A percentile compares a stretch with the other conserved stretches of the same genome.
These are phyloP conservation scores for Hypselothyrea guttata DNA, from an alignment of 2,888 invertebrate genomes.

Conservation along the genomic window DNA sequence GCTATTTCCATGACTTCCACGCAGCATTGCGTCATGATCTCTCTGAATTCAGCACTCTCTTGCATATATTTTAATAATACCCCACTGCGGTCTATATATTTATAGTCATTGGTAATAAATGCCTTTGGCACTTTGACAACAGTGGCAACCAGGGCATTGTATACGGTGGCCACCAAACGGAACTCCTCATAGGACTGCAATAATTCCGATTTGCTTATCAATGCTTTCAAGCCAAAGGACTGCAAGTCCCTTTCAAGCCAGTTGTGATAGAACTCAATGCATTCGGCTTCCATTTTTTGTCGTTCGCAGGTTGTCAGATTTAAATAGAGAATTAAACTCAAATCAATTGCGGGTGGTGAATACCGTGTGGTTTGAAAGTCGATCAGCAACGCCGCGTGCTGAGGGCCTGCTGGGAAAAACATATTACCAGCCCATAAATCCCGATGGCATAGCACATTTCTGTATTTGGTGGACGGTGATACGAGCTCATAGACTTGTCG, in stretches of 20 bases:
- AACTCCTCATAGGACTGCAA: slow-evolving; percentile 69
- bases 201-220: slow-evolving; percentile 51
- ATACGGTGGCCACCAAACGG: slow-evolving; percentile 64
- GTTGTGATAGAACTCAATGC: slow-evolving; percentile 67
- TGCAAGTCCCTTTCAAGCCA: slow-evolving; percentile 68
- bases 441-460: slow-evolving; percentile 83
- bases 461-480: slow-evolving; percentile 75
- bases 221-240: slow-evolving; percentile 56
- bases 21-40: slow-evolving; percentile 46
- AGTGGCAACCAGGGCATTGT: slow-evolving; percentile 63
- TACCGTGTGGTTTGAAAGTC: slow-evolving; percentile 81
- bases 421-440: slow-evolving; percentile 81
- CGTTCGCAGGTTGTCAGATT: slow-evolving; percentile 54
- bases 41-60: slow-evolving; percentile 39
- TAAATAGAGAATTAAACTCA: slow-evolving; percentile 74
- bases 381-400: slow-evolving; percentile 65
- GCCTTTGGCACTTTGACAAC: slow-evolving; percentile 64
- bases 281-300: slow-evolving; percentile 40
- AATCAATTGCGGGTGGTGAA: slow-evolving; percentile 78
- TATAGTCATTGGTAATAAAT: slow-evolving; percentile 66
- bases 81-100: slow-evolving; percentile 55
- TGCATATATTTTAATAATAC: slow-evolving; percentile 45
- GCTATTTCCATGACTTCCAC: slow-evolving; percentile 52
- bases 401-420: slow-evolving; percentile 53
- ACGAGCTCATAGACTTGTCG: slow-evolving; percentile 66